These are phyloP conservation scores for Drosophila busckii DNA, from an alignment of 1,140 invertebrate genomes.

Conservation along the genomic window DNA sequence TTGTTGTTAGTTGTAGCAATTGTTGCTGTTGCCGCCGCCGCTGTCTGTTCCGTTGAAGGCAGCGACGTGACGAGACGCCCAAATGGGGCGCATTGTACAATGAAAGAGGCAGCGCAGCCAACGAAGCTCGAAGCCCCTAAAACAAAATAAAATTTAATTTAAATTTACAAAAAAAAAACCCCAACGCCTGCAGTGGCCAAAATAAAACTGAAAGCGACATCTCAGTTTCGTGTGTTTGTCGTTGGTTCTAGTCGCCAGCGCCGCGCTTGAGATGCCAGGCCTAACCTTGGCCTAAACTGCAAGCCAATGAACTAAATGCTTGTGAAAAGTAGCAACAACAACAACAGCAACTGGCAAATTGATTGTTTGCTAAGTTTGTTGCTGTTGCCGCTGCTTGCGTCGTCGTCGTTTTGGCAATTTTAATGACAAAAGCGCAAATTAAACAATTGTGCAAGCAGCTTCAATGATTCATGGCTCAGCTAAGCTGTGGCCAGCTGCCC, in stretches of 20 bases:
- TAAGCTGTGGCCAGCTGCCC: background rate
- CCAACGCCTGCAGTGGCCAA: conserved; percentile 35
- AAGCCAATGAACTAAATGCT: conserved; percentile 76
- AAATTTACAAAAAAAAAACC: conserved; percentile 12
- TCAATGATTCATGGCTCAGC: conserved; percentile 49
- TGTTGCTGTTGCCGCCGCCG: conserved; percentile 30
- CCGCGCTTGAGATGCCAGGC: conserved; percentile 55
- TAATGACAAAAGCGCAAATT: conserved; percentile 68
- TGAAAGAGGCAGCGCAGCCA: conserved; percentile 27
- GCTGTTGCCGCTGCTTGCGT: conserved; percentile 15
- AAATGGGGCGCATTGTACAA: conserved; percentile 64
- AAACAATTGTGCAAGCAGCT: conserved; percentile 70
- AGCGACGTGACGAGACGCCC: conserved; percentile 71
- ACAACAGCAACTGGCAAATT: conserved; percentile 18
- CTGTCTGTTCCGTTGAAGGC: conserved; percentile 60
- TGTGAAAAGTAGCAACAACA: conserved; percentile 58
- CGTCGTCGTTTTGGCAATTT: conserved; percentile 43
- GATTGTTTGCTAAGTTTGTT: conserved; percentile 55
- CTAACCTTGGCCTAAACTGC: conserved; percentile 73
- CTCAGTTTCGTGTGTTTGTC: conserved; percentile 33
- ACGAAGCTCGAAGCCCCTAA: conserved; percentile 16
- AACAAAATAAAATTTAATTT: background rate
- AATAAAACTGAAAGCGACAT: conserved; percentile 4
- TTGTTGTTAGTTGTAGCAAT: conserved; percentile 2
- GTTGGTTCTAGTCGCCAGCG: conserved; percentile 38